phyloP scores from a whole-genome alignment of 2,113 vertebrate species.

The Halichoerus grypus region DNA sequence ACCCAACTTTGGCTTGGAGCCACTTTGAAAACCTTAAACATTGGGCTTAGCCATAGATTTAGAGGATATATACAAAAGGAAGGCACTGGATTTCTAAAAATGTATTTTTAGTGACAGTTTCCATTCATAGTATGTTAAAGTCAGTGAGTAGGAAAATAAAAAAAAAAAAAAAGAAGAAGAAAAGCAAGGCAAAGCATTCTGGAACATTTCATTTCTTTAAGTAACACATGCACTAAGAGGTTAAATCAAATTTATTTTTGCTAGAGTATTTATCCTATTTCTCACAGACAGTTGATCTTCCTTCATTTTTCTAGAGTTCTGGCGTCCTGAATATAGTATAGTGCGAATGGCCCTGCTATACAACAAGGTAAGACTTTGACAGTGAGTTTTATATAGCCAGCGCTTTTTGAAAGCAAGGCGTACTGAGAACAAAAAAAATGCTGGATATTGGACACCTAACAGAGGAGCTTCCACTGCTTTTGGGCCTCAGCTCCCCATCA shows the following conservation, averaged over 20 bases:
- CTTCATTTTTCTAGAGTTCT: conserved; percentile 22
- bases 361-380: not conserved
- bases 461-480: not conserved
- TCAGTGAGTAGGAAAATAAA: not conserved
- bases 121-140: not conserved
- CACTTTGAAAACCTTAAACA: conserved; percentile 62
- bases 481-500: not conserved
- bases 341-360: not conserved
- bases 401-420: not conserved
- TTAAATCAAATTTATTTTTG: not conserved
- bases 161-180: not conserved
- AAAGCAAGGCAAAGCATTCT: not conserved
- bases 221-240: not conserved
- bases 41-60: conserved; percentile 34
- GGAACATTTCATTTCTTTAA: not conserved
- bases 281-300: not conserved
- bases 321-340: not conserved
- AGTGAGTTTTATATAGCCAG: not conserved
- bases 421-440: not conserved
- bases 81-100: conserved; percentile 34
- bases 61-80: not conserved
- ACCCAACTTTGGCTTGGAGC: conserved; percentile 45
- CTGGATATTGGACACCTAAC: not conserved
- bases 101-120: not conserved
- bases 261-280: not conserved